A percentile compares a stretch with the other conserved stretches of the same genome.
These are phyloP conservation scores for Bujurquina vittata DNA, from an alignment of 2,113 vertebrate species.

Conservation along the genomic window DNA sequence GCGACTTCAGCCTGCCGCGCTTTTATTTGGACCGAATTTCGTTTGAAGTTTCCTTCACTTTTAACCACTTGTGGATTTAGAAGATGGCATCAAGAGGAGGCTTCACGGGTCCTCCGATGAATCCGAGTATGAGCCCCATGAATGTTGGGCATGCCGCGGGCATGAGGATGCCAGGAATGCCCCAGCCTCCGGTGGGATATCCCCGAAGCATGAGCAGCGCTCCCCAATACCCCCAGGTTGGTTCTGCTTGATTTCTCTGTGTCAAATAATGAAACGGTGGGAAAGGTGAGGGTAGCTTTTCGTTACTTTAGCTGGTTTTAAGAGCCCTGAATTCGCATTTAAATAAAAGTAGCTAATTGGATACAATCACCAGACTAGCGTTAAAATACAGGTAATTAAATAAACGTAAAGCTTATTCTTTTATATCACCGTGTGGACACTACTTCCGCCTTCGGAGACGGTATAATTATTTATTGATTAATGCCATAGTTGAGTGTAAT, in stretches of 20 bases:
- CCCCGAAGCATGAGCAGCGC: constrained; percentile 69
- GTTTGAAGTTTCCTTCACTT: constrained; percentile 28
- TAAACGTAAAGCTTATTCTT: not conserved
- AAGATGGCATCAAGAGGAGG: constrained; percentile 76
- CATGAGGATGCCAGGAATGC: constrained; percentile 77
- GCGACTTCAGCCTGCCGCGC: not conserved
- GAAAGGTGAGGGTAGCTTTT: not conserved
- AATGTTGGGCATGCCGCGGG: constrained; percentile 65
- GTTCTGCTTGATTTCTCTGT: not conserved
- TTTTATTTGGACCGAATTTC: not conserved
- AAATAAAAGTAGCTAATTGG: not conserved
- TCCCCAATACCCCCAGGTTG: constrained; percentile 78
- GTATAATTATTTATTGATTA: not conserved
- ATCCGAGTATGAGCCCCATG: constrained; percentile 71
- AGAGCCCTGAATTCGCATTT: not conserved
- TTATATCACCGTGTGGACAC: constrained; percentile 5
- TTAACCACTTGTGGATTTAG: constrained; percentile 55
- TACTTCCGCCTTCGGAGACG: constrained; percentile 72
- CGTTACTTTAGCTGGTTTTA: too few relatives aligned
- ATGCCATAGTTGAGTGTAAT: not conserved
- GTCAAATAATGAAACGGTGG: not conserved
- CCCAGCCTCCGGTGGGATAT: constrained; percentile 69
- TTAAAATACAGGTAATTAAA: not conserved
- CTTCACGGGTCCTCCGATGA: constrained; percentile 73
- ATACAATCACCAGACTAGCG: not conserved